Evolutionary conservation across 2,888 invertebrate genomes (phyloP), one percentile per base, ranked within the genome.

Genomic region (Xylota sylvarum): DNA sequence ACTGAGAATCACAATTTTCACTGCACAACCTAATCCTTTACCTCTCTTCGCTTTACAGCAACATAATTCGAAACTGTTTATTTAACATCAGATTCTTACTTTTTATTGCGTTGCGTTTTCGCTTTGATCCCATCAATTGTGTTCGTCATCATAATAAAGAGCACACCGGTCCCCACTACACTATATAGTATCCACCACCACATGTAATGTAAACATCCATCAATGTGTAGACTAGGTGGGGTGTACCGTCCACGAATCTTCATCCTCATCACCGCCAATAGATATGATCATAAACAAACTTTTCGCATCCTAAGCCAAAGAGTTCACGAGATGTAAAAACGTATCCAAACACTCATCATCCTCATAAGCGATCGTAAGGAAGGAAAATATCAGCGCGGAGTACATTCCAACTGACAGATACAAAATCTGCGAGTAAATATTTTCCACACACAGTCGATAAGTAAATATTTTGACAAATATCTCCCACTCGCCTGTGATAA

Each of bases 401-500:
- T 86, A 86, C 82, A 86, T 82, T 62, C 73, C 62, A 50, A 78
- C 82, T 86, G 86, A 86, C 86, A 82, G 86, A 82, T 14, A 43
- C 72, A 46, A 86, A 86, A 60, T 82, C 72, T 46, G 58, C 77
- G 86, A 82, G 86, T 86, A 86, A 86, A 86, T 86, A 86, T 86
- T 86, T 86, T 86, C 77, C 65, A 77, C 82, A 82, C 78, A 77
- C 14, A 84, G 82, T 86, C 82, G 86, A 78, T 86, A 82, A 67
- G 82, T 86, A 86, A 86, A 86, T 86, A 86, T 86, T 86, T 86
- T 86, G 86, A 86, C 86, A 86, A 86, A 86, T 86, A 82, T 77
- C 82, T 82, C 77, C 82, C 77, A 86, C 82, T 78, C 82, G 77
- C 58, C 56, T 64, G 85, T 85, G 85, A 76, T 85, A 81, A 85